phyloP scores from a whole-genome alignment of 2,888 invertebrate species.

The Phortica okadai region DNA sequence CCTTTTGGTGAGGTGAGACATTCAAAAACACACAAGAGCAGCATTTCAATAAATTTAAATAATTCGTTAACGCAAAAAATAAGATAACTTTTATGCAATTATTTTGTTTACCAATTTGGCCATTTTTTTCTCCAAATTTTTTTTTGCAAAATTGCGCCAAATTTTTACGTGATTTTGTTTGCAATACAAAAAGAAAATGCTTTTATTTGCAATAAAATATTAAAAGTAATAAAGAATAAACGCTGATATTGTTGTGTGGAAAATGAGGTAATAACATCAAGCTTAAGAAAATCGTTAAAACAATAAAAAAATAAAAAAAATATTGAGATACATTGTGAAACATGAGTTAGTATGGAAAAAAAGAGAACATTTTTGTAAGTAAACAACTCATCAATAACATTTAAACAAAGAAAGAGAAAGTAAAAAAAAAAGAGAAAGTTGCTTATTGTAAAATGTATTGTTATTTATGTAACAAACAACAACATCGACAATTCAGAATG shows the following conservation, averaged over 20 bases:
- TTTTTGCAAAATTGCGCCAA: slow-evolving; percentile 33
- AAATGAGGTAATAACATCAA: slow-evolving; percentile 75
- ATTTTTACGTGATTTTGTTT: slow-evolving; percentile 5
- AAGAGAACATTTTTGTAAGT: slow-evolving; percentile 31
- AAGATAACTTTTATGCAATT: slow-evolving; percentile 32
- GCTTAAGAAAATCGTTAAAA: slow-evolving; percentile 60
- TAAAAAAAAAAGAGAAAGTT: slow-evolving; percentile 31
- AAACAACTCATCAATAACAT: slow-evolving; percentile 24
- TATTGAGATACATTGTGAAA: slow-evolving; percentile 77
- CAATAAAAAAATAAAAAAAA: slow-evolving; percentile 53
- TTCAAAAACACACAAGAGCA: slow-evolving; percentile 75
- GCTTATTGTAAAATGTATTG: slow-evolving; percentile 28
- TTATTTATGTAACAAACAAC: slow-evolving; percentile 29
- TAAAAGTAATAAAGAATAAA: slow-evolving; percentile 47
- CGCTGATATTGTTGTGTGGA: slow-evolving; percentile 76
- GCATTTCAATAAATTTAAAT: slow-evolving; percentile 51
- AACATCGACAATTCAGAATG: slow-evolving; percentile 53
- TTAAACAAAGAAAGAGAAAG: slow-evolving; percentile 37
- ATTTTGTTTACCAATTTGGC: slow-evolving; percentile 39
- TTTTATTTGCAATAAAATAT: slow-evolving; percentile 37
- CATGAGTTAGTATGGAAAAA: slow-evolving; percentile 71
- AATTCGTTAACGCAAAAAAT: slow-evolving; percentile 15
- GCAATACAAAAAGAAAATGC: slow-evolving; percentile 35
- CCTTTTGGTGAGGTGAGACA: slow-evolving; percentile 77
- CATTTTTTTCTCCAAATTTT: slow-evolving; percentile 27